These are phyloP conservation scores for Idaea straminata DNA, from an alignment of 2,888 invertebrate species.

Conservation along the genomic window DNA sequence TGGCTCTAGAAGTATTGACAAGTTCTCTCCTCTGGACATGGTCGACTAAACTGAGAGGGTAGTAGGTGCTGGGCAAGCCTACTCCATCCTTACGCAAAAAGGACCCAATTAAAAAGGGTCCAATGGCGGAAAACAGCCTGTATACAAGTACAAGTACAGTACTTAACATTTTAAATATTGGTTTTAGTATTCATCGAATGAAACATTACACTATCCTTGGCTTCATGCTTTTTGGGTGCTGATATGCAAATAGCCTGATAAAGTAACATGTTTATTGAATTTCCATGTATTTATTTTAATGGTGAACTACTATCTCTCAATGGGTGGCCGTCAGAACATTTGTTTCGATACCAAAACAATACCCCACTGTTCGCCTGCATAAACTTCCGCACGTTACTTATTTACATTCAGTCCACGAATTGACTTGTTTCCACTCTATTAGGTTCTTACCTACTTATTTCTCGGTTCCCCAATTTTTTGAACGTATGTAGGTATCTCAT, in stretches of 20 bases:
- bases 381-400: constrained; percentile 47
- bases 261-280: constrained; percentile 31
- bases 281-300: constrained; percentile 30
- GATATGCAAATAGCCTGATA: constrained; percentile 29
- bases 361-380: constrained; percentile 17
- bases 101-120: too few species aligned
- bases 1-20: too few species aligned
- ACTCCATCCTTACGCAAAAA: too few species aligned
- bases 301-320: constrained; percentile 30
- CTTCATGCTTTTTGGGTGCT: constrained; percentile 8
- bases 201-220: not conserved
- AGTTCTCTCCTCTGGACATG: too few species aligned
- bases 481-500: too few species aligned
- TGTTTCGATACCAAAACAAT: constrained; percentile 52
- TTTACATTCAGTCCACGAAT: constrained; percentile 60
- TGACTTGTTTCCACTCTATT: not conserved
- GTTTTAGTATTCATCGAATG: too few species aligned
- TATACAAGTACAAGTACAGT: too few species aligned
- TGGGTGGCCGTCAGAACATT: constrained; percentile 51
- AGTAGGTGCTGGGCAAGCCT: too few species aligned
- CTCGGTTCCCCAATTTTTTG: not conserved
- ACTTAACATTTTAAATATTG: too few species aligned
- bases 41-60: too few species aligned
- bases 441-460: not conserved
- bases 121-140: too few species aligned